These are phyloP conservation scores for Whitmania pigra DNA, from an alignment of 1,140 invertebrate species.

Conservation along the genomic window DNA sequence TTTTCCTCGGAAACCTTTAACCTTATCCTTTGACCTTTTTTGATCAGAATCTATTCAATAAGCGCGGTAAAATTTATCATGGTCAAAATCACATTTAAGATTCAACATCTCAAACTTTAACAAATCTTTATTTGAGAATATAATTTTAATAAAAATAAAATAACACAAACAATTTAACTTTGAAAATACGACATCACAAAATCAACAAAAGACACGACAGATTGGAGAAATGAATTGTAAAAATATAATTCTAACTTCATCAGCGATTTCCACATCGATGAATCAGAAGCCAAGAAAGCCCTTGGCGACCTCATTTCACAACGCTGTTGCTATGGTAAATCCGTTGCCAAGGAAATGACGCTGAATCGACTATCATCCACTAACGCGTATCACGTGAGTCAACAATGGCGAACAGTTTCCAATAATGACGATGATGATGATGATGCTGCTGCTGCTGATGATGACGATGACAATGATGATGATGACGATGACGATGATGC, in stretches of 20 bases:
- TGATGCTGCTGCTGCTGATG: neutral
- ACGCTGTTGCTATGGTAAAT: slow-evolving; percentile 26
- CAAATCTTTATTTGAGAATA: no score
- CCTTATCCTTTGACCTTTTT: no score
- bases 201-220: no score
- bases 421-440: no score
- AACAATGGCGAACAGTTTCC: neutral
- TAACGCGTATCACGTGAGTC: slow-evolving; percentile 25
- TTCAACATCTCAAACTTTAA: no score
- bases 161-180: no score
- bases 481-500: neutral
- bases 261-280: slow-evolving; percentile 22
- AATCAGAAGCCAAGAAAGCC: slow-evolving; percentile 22
- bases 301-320: slow-evolving; percentile 23
- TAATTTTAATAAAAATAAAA: no score
- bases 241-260: neutral
- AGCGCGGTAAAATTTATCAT: no score
- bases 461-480: neutral
- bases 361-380: slow-evolving; percentile 23
- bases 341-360: slow-evolving; percentile 24
- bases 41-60: no score
- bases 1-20: no score
- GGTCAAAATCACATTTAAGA: no score
- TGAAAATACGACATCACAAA: no score
- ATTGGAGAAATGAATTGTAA: neutral